phyloP scores from a whole-genome alignment of 2,113 vertebrate genomes.

The Strix aluco region DNA sequence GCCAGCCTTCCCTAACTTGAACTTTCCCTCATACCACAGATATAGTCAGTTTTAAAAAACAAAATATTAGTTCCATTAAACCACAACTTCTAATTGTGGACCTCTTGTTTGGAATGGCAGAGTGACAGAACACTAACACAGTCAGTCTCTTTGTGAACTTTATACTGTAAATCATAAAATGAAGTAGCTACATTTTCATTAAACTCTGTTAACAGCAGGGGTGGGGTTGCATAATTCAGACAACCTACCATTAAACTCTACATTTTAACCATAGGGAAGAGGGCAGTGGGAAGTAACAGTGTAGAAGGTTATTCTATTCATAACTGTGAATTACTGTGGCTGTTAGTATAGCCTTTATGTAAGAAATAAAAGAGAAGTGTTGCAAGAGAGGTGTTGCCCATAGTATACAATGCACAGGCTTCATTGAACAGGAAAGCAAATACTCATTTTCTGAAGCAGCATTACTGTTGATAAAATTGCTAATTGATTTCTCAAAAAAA shows the following conservation, averaged over 20 bases:
- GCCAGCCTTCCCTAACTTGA: background rate
- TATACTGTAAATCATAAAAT: background rate
- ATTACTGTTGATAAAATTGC: background rate
- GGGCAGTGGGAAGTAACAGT: background rate
- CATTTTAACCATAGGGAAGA: conserved; percentile 14
- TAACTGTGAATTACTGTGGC: background rate
- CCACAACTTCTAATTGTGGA: background rate
- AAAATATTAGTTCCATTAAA: background rate
- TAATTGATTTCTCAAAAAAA: background rate
- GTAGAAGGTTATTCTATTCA: background rate
- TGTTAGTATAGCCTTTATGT: background rate
- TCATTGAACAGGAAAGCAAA: background rate
- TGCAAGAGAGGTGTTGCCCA: background rate
- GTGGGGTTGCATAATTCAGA: conserved; percentile 12
- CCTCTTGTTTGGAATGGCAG: background rate
- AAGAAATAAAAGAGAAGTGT: background rate
- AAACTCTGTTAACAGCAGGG: background rate
- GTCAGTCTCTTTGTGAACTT: background rate
- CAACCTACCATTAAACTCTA: conserved; percentile 28
- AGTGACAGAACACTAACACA: background rate
- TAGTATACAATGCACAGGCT: background rate
- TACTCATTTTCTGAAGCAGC: background rate
- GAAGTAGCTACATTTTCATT: background rate
- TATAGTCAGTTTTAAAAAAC: background rate
- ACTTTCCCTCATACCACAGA: background rate